Percentiles rank a stretch among this genome's conserved stretches.
Evolutionary conservation across 1,140 invertebrate genomes (phyloP).

Genomic region (Eriocheir sinensis): DNA sequence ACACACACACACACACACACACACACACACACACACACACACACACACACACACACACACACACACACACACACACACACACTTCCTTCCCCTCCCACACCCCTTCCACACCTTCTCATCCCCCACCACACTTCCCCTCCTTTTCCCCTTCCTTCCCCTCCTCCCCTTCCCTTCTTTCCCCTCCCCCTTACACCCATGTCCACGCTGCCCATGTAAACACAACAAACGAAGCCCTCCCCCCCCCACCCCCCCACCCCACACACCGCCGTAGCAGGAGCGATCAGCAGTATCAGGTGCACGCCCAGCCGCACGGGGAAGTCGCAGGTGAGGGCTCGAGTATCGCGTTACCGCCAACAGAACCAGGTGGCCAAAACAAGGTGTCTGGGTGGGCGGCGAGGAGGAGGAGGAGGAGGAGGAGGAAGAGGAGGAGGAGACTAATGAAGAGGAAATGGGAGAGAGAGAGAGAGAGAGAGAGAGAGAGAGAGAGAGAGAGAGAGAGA

Average conservation of each 20-base stretch:
- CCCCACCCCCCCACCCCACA: background rate
- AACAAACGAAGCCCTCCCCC: too few relatives aligned
- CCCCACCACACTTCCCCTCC: background rate
- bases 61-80: slow-evolving; percentile 48
- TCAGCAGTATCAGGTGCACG: too few relatives aligned
- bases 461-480: background rate
- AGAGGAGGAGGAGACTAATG: too few relatives aligned
- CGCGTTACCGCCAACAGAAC: too few relatives aligned
- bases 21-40: slow-evolving; percentile 51
- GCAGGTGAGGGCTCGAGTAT: too few relatives aligned
- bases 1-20: slow-evolving; percentile 53
- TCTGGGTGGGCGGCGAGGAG: too few relatives aligned
- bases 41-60: slow-evolving; percentile 56
- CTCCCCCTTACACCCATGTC: background rate
- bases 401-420: too few relatives aligned
- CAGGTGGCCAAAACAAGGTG: too few relatives aligned
- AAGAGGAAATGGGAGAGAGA: too few relatives aligned
- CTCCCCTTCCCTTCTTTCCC: background rate
- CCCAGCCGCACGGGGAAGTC: too few relatives aligned
- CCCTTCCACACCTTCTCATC: background rate
- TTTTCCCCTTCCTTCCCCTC: background rate
- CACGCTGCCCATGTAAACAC: too few relatives aligned
- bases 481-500: background rate
- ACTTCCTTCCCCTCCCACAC: background rate
- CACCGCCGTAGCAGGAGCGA: too few relatives aligned